These are phyloP conservation scores for Villa cingulata DNA, from an alignment of 2,888 invertebrate genomes.

Conservation along the genomic window DNA sequence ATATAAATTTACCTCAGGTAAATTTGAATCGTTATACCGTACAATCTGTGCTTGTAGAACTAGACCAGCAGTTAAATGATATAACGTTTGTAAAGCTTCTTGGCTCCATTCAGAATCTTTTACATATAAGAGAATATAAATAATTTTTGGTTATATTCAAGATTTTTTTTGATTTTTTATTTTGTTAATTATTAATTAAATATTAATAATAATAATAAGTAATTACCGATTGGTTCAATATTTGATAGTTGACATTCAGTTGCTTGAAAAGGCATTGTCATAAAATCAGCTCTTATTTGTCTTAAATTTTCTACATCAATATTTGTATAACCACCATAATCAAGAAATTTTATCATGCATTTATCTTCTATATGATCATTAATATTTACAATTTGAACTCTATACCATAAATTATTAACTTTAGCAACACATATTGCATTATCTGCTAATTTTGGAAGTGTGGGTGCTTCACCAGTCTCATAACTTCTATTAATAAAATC, in stretches of 20 bases:
- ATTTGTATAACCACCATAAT: conserved; percentile 86
- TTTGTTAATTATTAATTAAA: no score
- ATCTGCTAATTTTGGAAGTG: conserved; percentile 58
- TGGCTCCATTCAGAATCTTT: conserved; percentile 53
- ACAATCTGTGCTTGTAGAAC: conserved; percentile 80
- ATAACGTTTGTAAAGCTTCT: conserved; percentile 65
- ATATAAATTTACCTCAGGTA: conserved; percentile 73
- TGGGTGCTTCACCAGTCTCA: conserved; percentile 60
- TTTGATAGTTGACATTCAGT: conserved; percentile 89
- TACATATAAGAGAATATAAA: no score
- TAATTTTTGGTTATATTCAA: no score
- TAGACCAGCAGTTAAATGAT: conserved; percentile 65
- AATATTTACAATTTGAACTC: conserved; percentile 63
- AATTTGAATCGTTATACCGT: conserved; percentile 54
- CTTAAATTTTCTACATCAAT: conserved; percentile 64
- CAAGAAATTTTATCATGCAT: conserved; percentile 77
- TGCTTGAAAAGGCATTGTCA: conserved; percentile 92
- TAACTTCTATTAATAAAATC: conserved; percentile 74
- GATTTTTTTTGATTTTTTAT: background rate
- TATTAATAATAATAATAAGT: background rate
- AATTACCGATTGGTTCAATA: conserved; percentile 61
- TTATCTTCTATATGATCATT: conserved; percentile 48
- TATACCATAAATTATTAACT: conserved; percentile 69
- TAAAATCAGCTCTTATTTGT: conserved; percentile 88
- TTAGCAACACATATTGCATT: conserved; percentile 83